These are phyloP conservation scores for Xestia ashworthii DNA, from an alignment of 2,888 invertebrate genomes.

Conservation along the genomic window DNA sequence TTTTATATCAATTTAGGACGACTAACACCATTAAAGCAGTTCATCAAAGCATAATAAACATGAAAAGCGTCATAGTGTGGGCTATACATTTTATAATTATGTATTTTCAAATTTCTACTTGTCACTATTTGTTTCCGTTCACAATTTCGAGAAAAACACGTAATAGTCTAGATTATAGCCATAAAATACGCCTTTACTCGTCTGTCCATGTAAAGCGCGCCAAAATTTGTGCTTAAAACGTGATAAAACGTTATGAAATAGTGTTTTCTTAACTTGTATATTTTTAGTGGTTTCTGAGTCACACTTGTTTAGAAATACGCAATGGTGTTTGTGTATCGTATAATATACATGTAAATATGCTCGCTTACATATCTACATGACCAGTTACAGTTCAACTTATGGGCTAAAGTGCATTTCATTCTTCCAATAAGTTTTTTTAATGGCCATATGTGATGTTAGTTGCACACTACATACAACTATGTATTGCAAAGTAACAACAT, in stretches of 20 bases:
- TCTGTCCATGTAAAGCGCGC: constrained; percentile 52
- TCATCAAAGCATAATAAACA: constrained; percentile 33
- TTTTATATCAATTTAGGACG: constrained; percentile 35
- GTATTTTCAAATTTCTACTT: constrained; percentile 61
- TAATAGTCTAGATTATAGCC: constrained; percentile 43
- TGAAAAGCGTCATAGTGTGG: constrained; percentile 32
- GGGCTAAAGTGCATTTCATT: not conserved
- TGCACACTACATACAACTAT: not conserved
- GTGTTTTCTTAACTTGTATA: constrained; percentile 49
- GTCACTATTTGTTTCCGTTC: constrained; percentile 71
- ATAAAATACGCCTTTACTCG: constrained; percentile 46
- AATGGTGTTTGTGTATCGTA: constrained; percentile 8
- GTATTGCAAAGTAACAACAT: not conserved
- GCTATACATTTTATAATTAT: constrained; percentile 61
- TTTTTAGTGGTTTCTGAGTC: constrained; percentile 61
- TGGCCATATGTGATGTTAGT: constrained; percentile 25
- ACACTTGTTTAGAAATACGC: constrained; percentile 59
- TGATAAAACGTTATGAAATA: constrained; percentile 58
- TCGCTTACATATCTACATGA: constrained; percentile 1
- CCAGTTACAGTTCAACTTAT: constrained; percentile 14
- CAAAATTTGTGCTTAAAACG: constrained; percentile 41
- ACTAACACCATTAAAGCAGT: constrained; percentile 15
- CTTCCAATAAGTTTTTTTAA: not conserved
- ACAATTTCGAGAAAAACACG: constrained; percentile 64
- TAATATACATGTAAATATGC: constrained; percentile 13